phyloP scores from a whole-genome alignment of 2,888 invertebrate species.

The Cacoxenus indagator region DNA sequence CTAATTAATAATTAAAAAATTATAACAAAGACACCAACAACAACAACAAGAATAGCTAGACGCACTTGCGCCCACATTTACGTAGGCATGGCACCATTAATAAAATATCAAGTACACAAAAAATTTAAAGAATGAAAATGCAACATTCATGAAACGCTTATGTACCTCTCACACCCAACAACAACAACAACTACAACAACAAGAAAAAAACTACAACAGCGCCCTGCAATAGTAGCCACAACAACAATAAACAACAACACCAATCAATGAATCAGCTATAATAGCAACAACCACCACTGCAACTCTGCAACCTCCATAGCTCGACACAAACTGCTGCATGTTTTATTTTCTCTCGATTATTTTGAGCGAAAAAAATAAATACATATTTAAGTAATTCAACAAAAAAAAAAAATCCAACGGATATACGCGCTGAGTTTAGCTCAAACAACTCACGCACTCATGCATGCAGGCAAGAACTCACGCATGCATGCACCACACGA shows the following conservation, averaged over 20 bases:
- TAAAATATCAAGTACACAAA: conserved; percentile 12
- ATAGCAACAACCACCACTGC: too few relatives aligned
- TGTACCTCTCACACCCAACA: conserved; percentile 35
- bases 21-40: conserved; percentile 9
- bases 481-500: not conserved
- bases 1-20: conserved; percentile 22
- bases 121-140: conserved; percentile 27
- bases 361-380: not conserved
- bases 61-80: conserved; percentile 37
- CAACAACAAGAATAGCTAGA: conserved; percentile 14
- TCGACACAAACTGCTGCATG: too few relatives aligned
- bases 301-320: too few relatives aligned
- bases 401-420: not conserved
- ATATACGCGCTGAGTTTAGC: conserved; percentile 9
- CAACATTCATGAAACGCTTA: conserved; percentile 39
- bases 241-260: too few relatives aligned
- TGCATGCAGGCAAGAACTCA: not conserved
- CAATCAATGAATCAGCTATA: too few relatives aligned
- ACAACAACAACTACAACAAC: conserved; percentile 22
- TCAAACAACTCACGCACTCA: not conserved
- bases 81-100: conserved; percentile 45
- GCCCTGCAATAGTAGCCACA: not conserved
- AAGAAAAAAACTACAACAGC: conserved; percentile 14
- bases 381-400: not conserved
- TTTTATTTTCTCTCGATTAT: too few relatives aligned